These are phyloP conservation scores for Pterocles gutturalis DNA, from an alignment of 2,113 vertebrate species.

Conservation along the genomic window DNA sequence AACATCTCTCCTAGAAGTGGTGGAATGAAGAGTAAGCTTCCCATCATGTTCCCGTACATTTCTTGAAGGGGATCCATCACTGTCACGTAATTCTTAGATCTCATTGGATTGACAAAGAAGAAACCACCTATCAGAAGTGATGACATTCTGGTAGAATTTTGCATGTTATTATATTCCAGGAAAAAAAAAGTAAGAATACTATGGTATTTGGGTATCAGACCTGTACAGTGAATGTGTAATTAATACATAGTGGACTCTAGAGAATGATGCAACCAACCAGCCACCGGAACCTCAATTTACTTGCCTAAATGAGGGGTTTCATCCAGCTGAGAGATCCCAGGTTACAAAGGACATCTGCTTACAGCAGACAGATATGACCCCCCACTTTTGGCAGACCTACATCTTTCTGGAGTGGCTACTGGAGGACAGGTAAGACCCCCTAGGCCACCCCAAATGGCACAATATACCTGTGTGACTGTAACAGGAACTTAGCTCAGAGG, in stretches of 20 bases:
- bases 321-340: background rate
- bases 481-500: background rate
- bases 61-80: slow-evolving; percentile 85
- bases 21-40: slow-evolving; percentile 76
- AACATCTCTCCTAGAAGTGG: slow-evolving; percentile 79
- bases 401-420: background rate
- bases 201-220: background rate
- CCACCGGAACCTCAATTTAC: fast-evolving
- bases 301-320: background rate
- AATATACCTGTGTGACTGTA: background rate
- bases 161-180: background rate
- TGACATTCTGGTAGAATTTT: background rate
- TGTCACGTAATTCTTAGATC: slow-evolving; percentile 82
- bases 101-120: slow-evolving; percentile 86
- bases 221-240: background rate
- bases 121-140: slow-evolving; percentile 69
- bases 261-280: background rate
- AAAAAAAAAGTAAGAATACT: background rate
- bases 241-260: fast-evolving
- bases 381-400: background rate
- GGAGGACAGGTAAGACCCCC: background rate
- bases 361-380: background rate
- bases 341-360: background rate
- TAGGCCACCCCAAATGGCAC: background rate
- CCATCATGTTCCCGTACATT: slow-evolving; percentile 80